Base-by-base conservation (phyloP, 2,797 vertebrate species). In the Paramormyrops hopkinsi region DNA sequence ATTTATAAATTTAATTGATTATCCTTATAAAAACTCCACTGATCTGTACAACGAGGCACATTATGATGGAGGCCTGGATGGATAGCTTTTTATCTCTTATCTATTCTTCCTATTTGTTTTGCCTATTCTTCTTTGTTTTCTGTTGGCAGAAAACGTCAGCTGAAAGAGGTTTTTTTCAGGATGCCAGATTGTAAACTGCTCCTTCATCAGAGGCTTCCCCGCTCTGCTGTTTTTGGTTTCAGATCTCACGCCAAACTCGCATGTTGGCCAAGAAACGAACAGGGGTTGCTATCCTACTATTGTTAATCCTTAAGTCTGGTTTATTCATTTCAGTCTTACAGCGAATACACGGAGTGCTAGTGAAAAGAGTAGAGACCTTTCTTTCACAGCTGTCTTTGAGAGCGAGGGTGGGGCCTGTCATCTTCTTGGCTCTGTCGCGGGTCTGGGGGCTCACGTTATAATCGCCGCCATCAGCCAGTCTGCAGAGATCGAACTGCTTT, bases 81-180 rank as follows among this genome's bases (percentile, higher is more conserved):
- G 76, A n/a, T 46, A 82, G 65, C 41, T 19, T 46, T 79, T 79
- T 79, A 79, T 79, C 73, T 8, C 7, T 44, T 41, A 11, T 79
- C 37, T 44, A 46, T 46, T 46, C 4, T 79, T 79, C 17, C 17
- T 73, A 37, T 73, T 73, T 73, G 65, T 73, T 73, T 73, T 14
- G 65, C 65, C 12, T 73, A 17, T 73, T 73, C 65, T 44, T 79
- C 37, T 82, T 46, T 82, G 76, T 82, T 82, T 44, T 44, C 41
- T 7, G 76, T 41, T 44, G 73, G 73, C 73, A 79, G 73, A 44
- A 79, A 44, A 17, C 17, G 2, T 86, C 51, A 37, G 22, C 84
- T 86, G n/a, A 86, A 86, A 19, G 25, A 53, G 83, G 83, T 53
- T 86, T 86, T 86, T 50, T 86, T 86, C 29, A 29, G 84, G 51